Percentiles rank a stretch among this genome's conserved stretches.
Conservation (phyloP, 1,140 invertebrate species). For the Bacillus rossius region DNA sequence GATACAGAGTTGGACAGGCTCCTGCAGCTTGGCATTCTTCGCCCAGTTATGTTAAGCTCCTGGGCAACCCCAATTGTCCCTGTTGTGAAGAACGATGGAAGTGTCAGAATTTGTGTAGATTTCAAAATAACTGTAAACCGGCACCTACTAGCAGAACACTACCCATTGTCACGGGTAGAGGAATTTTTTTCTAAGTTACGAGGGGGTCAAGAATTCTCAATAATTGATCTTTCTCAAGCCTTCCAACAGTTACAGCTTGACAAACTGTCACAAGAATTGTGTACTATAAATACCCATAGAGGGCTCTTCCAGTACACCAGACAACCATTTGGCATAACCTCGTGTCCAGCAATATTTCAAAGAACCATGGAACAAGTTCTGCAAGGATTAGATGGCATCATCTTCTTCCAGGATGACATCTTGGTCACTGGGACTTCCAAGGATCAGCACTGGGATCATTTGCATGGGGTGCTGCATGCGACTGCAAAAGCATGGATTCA, state of each 20-base stretch:
- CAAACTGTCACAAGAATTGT: background rate
- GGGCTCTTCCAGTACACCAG: background rate
- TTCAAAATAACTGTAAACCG: slow-evolving; percentile 21
- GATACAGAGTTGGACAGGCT: slow-evolving; percentile 3
- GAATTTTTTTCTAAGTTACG: background rate
- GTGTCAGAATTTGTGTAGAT: slow-evolving; percentile 30
- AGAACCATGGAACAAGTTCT: background rate
- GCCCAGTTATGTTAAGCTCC: slow-evolving; percentile 21
- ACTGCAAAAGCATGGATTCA: background rate
- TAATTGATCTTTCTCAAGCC: slow-evolving; percentile 5
- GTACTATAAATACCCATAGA: background rate
- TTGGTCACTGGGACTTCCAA: background rate
- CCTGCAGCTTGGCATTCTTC: background rate
- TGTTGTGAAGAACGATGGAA: slow-evolving; percentile 30
- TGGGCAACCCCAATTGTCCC: slow-evolving; percentile 36
- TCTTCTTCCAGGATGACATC: background rate
- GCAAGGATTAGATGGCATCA: background rate
- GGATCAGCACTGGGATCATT: background rate
- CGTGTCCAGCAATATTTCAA: slow-evolving; percentile 3
- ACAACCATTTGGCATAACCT: background rate
- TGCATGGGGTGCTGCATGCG: background rate
- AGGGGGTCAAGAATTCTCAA: slow-evolving; percentile 1
- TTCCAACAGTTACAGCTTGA: slow-evolving; percentile 1
- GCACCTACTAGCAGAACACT: background rate
- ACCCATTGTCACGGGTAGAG: slow-evolving; percentile 1